Base-by-base conservation (phyloP, 2,113 vertebrate species). In the Theropithecus gelada region DNA sequence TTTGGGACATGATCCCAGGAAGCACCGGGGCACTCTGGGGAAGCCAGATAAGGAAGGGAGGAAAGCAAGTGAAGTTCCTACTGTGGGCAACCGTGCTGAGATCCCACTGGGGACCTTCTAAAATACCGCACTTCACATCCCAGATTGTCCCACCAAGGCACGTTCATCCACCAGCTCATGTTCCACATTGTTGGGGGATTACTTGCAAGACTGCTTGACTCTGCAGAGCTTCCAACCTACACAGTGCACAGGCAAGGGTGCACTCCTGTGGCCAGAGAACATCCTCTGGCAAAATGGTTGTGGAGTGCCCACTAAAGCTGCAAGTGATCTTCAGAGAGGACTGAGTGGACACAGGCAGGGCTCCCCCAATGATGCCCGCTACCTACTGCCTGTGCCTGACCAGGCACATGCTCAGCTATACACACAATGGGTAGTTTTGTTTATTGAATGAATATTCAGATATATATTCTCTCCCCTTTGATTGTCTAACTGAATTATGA, bases 401-500 rank as follows among this genome's bases (percentile, higher is more conserved):
- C 16, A 3, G 14, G 23, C n/a, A 61, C 32, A 57, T 25, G 35
- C 40, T 86, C 48, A 84, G 79, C 40, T 50, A 3, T 16, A 30
- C 40, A 91, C 72, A 68, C 11, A 85, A 66, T 73, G 40, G 72
- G 76, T 8, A 73, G 55, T 6, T 78, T 40, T 13, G 20, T 16
- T 90, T 17, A 55, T 23, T 12, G 12, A 90, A 75, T 66, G 72
- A 35, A 35, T 66, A 81, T 48, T 66, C 57, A 85, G 38, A 87
- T 55, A 90, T 48, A 87, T 55, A 87, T 55, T 43, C 52, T 78
- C 48, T 90, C 43, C 30, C n/a, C 17, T 52, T 25, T 78, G 72
- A 45, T 91, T 48, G 38, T 82, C 16, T 88, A 94, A 85, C n/a
- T 52, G 66, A 86, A 86, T 85, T 64, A 73, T 68, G 57, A 93